Conservation (phyloP, 2,797 vertebrate species). For the Rhincodon typus region DNA sequence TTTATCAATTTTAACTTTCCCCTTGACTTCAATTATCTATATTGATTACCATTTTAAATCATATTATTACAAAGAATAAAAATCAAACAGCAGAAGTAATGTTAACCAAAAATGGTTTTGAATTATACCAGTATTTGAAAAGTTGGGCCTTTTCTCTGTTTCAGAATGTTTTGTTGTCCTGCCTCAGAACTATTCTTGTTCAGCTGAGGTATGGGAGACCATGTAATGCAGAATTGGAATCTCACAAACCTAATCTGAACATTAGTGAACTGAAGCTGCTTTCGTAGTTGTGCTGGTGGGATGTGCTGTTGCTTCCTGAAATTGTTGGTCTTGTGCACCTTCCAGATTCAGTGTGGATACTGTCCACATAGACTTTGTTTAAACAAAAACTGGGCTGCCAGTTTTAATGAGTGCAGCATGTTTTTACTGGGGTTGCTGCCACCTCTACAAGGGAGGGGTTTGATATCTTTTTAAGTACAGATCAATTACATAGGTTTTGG, state of each 20-base stretch:
- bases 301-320: neutral
- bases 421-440: neutral
- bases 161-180: neutral
- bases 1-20: neutral
- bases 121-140: neutral
- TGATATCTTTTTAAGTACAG: neutral
- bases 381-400: neutral
- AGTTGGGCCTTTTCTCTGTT: neutral
- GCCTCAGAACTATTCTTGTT: neutral
- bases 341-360: neutral
- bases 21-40: neutral
- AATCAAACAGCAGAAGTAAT: neutral
- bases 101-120: neutral
- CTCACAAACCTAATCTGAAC: neutral
- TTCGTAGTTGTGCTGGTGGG: neutral
- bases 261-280: neutral
- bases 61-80: slow-evolving; percentile 3
- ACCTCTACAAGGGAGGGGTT: neutral
- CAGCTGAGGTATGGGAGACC: neutral
- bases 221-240: neutral
- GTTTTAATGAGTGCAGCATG: neutral
- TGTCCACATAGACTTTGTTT: neutral
- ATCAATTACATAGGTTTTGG: neutral
- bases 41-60: neutral
- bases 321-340: neutral